Conservation (phyloP, 2,888 invertebrate species). For the Glyphotaelius pellucidus region DNA sequence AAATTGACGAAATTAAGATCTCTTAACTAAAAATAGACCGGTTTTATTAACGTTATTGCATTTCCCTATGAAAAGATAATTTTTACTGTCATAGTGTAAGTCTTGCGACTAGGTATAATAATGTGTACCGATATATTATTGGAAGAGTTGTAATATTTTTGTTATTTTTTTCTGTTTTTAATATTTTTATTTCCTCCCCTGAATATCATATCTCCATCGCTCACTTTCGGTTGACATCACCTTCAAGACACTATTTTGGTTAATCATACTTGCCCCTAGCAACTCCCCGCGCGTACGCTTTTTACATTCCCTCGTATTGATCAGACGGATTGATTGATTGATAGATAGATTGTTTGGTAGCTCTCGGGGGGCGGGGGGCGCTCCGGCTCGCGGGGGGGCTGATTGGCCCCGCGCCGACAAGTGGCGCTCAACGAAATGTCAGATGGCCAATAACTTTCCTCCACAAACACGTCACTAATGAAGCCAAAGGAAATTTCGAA, state of each 20-base stretch:
- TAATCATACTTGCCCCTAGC: not conserved
- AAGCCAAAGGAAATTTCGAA: constrained; percentile 15
- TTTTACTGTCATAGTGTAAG: too few relatives aligned
- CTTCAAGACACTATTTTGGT: not conserved
- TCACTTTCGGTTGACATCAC: not conserved
- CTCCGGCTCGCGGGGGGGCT: not conserved
- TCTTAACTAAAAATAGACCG: too few relatives aligned
- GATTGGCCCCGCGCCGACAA: not conserved
- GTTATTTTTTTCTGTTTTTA: too few relatives aligned
- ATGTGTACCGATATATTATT: too few relatives aligned
- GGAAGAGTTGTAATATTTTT: too few relatives aligned
- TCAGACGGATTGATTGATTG: not conserved
- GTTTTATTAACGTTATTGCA: too few relatives aligned
- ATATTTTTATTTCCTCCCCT: too few relatives aligned
- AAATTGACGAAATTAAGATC: too few relatives aligned
- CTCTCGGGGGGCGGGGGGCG: not conserved
- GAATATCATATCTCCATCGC: too few relatives aligned
- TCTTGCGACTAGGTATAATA: too few relatives aligned
- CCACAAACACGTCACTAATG: constrained; percentile 30
- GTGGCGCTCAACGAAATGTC: constrained; percentile 23
- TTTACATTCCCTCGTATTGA: not conserved
- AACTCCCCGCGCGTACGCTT: not conserved
- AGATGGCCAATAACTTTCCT: constrained; percentile 9
- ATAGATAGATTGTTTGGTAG: not conserved
- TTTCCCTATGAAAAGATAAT: too few relatives aligned